A percentile compares a stretch with the other conserved stretches of the same genome.
These are phyloP conservation scores for Toxotes jaculatrix DNA, from an alignment of 2,113 vertebrate genomes.

Conservation along the genomic window DNA sequence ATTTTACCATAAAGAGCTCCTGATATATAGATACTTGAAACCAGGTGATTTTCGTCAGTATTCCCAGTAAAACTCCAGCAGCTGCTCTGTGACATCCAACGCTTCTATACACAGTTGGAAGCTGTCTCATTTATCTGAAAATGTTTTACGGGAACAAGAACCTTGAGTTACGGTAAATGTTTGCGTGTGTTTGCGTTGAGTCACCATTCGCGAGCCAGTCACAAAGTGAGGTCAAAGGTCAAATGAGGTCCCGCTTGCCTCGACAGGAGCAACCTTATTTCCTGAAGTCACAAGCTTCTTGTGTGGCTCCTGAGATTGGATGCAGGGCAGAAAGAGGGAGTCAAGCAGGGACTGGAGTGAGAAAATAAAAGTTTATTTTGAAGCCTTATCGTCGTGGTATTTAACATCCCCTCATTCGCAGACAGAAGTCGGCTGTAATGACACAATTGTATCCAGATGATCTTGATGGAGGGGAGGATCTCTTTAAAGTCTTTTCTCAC, in stretches of 20 bases:
- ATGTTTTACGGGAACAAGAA: conserved; percentile 65
- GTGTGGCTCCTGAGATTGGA: conserved; percentile 73
- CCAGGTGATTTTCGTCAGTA: conserved; percentile 38
- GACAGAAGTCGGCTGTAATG: conserved; percentile 71
- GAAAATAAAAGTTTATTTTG: conserved; percentile 58
- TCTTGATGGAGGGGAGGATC: conserved; percentile 30
- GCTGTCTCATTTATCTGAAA: conserved; percentile 45
- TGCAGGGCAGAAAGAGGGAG: conserved; percentile 10
- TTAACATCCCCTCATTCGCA: conserved; percentile 65
- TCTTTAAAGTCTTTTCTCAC: conserved; percentile 62
- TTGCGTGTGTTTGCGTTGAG: conserved; percentile 62
- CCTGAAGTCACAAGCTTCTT: conserved; percentile 62
- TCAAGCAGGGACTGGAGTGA: conserved; percentile 22
- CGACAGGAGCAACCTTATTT: conserved; percentile 43
- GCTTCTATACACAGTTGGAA: conserved; percentile 30
- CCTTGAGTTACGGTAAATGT: conserved; percentile 74
- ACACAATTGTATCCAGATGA: conserved; percentile 84
- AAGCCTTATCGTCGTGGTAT: conserved; percentile 58
- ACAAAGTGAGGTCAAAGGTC: conserved; percentile 71
- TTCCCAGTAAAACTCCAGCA: conserved; percentile 52
- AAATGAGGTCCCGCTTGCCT: conserved; percentile 52
- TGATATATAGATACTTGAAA: conserved; percentile 29
- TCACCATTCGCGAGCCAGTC: conserved; percentile 54
- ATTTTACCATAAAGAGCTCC: background rate
- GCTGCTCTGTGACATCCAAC: conserved; percentile 28